A percentile compares a stretch with the other conserved stretches of the same genome.
Evolutionary conservation across 2,113 vertebrate species (phyloP).

Genomic region (Mastomys coucha): DNA sequence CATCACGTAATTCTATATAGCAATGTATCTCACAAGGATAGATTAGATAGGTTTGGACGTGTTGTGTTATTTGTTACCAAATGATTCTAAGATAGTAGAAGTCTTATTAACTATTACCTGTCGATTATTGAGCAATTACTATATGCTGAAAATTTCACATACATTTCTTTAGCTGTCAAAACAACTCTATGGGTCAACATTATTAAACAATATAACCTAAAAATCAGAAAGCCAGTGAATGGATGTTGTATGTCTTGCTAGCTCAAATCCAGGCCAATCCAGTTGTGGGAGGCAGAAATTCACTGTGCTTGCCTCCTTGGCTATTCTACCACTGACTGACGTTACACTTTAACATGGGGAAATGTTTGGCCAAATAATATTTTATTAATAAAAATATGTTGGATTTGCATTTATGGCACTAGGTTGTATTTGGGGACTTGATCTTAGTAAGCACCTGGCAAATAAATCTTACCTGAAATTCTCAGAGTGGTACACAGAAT

Average conservation of each 20-base stretch:
- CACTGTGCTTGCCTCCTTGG: neutral
- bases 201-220: neutral
- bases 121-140: neutral
- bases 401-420: neutral
- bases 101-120: neutral
- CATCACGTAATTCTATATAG: conserved; percentile 4
- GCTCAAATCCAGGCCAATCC: neutral
- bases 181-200: neutral
- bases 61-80: conserved; percentile 18
- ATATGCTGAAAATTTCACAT: neutral
- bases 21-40: neutral
- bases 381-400: neutral
- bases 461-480: neutral
- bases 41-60: neutral
- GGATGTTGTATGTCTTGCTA: neutral
- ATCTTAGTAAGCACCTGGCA: neutral
- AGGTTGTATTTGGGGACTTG: neutral
- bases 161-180: neutral
- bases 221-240: neutral
- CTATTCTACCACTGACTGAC: neutral
- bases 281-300: neutral
- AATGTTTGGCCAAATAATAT: neutral
- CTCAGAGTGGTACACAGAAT: neutral
- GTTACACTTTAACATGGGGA: neutral
- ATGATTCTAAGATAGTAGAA: conserved; percentile 14